Conservation (phyloP, 2,888 invertebrate species). For the Poecilobothrus nobilitatus region DNA sequence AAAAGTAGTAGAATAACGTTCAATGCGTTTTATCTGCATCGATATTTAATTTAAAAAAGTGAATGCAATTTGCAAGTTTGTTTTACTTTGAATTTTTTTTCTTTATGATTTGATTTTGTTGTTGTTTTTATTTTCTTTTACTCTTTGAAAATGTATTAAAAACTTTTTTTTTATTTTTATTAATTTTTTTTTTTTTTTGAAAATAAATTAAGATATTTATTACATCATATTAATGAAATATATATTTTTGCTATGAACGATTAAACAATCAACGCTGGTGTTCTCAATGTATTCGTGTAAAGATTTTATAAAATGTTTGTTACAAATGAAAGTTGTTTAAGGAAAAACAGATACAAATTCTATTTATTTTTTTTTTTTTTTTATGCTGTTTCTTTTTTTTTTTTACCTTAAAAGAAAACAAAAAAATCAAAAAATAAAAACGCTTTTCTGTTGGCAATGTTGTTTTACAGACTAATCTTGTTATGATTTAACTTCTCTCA, state of each 20-base stretch:
- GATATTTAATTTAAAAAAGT: background rate
- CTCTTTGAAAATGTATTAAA: no score
- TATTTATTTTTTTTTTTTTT: background rate
- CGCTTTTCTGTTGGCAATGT: background rate
- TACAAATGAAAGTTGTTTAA: background rate
- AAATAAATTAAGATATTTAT: slow-evolving; percentile 6
- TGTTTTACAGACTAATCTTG: background rate
- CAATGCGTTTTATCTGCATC: background rate
- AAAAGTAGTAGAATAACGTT: background rate
- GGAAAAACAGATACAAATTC: background rate
- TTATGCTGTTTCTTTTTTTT: background rate
- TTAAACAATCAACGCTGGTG: slow-evolving; percentile 3
- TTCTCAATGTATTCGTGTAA: background rate
- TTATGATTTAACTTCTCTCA: background rate
- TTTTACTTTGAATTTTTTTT: background rate
- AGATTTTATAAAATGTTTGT: background rate
- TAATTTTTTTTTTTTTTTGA: background rate
- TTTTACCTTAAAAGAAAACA: background rate
- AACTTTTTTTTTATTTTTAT: background rate
- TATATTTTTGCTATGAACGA: background rate
- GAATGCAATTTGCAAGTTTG: background rate
- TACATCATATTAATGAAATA: slow-evolving; percentile 6
- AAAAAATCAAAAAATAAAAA: background rate
- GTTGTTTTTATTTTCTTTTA: no score
- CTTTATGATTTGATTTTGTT: no score